phyloP scores from a whole-genome alignment of 2,888 invertebrate species.

The Xylocampa areola region DNA sequence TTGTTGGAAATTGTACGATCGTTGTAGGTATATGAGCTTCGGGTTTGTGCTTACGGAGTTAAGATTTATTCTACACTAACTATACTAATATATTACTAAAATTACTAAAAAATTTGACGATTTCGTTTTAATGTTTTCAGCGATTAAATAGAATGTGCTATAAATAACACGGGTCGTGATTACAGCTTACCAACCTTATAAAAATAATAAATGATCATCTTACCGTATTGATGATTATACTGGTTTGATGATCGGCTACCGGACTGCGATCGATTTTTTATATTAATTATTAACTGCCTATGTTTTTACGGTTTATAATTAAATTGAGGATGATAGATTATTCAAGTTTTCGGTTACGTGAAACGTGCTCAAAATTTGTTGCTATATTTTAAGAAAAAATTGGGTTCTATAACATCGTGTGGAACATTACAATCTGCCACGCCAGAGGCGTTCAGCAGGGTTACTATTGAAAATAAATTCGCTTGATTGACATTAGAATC shows the following conservation, averaged over 20 bases:
- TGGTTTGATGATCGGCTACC: slow-evolving; percentile 44
- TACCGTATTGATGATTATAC: slow-evolving; percentile 38
- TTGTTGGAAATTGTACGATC: slow-evolving; percentile 32
- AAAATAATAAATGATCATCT: slow-evolving; percentile 50
- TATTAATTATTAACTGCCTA: slow-evolving; percentile 38
- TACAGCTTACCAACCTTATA: slow-evolving; percentile 46
- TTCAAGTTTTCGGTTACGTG: slow-evolving; percentile 10
- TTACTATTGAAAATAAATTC: no score
- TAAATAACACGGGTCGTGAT: slow-evolving; percentile 47
- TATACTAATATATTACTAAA: no score
- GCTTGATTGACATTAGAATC: no score
- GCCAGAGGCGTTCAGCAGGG: no score
- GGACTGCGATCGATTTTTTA: slow-evolving; percentile 37
- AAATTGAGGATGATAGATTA: slow-evolving; percentile 35
- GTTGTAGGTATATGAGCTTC: slow-evolving; percentile 14
- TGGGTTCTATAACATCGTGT: no score
- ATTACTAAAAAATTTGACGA: slow-evolving; percentile 16
- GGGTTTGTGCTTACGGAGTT: slow-evolving; percentile 13
- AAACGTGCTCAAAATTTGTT: slow-evolving; percentile 5
- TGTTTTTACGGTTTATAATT: slow-evolving; percentile 33
- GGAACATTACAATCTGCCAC: no score
- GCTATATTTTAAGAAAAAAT: background rate
- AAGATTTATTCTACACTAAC: background rate
- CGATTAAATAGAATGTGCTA: slow-evolving; percentile 46
- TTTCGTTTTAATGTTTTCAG: slow-evolving; percentile 53